phyloP scores from a whole-genome alignment of 2,888 invertebrate species.

The Drosophila vallismaia region DNA sequence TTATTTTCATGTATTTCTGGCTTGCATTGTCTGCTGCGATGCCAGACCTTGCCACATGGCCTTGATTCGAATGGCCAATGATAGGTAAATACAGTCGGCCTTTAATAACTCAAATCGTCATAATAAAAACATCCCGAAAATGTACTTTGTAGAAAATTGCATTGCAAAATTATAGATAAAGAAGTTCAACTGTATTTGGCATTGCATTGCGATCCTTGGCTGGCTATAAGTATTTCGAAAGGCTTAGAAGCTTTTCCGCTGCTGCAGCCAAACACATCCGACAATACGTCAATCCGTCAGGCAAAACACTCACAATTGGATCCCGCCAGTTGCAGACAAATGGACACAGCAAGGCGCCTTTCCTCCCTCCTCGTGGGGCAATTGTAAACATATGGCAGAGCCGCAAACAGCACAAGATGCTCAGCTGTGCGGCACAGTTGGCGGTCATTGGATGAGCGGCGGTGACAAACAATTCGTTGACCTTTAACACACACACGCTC shows the following conservation, averaged over 20 bases:
- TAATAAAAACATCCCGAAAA: background rate
- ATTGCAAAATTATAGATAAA: background rate
- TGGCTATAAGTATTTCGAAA: background rate
- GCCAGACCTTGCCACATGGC: slow-evolving; percentile 29
- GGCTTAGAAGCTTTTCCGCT: slow-evolving; percentile 13
- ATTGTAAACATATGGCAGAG: slow-evolving; percentile 65
- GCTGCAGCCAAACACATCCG: slow-evolving; percentile 45
- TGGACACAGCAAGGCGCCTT: slow-evolving; percentile 67
- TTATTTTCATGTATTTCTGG: slow-evolving; percentile 25
- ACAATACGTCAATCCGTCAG: slow-evolving; percentile 71
- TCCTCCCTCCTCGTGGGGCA: slow-evolving; percentile 27
- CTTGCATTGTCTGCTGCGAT: slow-evolving; percentile 20
- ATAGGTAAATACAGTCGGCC: slow-evolving; percentile 6
- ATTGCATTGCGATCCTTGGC: slow-evolving; percentile 12
- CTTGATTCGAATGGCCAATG: slow-evolving; percentile 20
- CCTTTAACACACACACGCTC: slow-evolving; percentile 47
- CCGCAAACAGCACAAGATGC: slow-evolving; percentile 49
- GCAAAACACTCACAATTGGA: slow-evolving; percentile 50
- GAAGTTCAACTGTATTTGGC: background rate
- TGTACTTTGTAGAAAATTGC: background rate
- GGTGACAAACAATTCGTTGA: slow-evolving; percentile 66
- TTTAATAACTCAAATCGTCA: background rate
- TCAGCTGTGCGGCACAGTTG: slow-evolving; percentile 68
- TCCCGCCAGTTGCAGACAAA: slow-evolving; percentile 64
- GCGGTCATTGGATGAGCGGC: slow-evolving; percentile 67